A percentile compares a stretch with the other conserved stretches of the same genome.
These are phyloP conservation scores for Deilephila porcellus DNA, from an alignment of 2,888 invertebrate species.

Conservation along the genomic window DNA sequence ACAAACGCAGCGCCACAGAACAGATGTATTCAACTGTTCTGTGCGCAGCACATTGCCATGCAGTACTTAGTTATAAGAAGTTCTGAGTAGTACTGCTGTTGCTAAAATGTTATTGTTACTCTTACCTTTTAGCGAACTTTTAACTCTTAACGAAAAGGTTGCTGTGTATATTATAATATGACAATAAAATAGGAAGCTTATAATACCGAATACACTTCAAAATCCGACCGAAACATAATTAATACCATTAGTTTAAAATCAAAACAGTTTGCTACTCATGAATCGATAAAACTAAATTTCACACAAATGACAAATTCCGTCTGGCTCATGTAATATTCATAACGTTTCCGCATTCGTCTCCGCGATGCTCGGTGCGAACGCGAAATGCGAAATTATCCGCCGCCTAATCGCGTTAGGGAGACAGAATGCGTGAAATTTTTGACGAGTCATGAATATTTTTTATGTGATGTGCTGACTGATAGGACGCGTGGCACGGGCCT, in stretches of 20 bases:
- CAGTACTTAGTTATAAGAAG: too few species aligned
- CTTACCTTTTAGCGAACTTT: too few species aligned
- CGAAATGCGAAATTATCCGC: constrained; percentile 76
- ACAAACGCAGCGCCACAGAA: too few species aligned
- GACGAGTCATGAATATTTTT: constrained; percentile 20
- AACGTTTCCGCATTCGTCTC: constrained; percentile 49
- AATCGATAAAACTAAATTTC: constrained; percentile 31
- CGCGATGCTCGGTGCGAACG: constrained; percentile 39
- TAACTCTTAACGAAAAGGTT: too few species aligned
- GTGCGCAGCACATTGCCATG: too few species aligned
- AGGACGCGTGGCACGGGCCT: neutral
- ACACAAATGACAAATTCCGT: constrained; percentile 65
- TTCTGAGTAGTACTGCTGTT: too few species aligned
- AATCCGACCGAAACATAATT: neutral
- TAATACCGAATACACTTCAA: neutral
- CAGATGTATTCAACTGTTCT: too few species aligned
- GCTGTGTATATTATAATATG: too few species aligned
- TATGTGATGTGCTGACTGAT: constrained; percentile 19
- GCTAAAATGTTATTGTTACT: too few species aligned
- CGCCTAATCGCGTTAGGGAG: constrained; percentile 73
- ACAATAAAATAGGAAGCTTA: neutral
- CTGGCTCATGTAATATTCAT: constrained; percentile 81
- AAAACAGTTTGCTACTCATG: constrained; percentile 26
- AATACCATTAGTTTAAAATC: constrained; percentile 4
- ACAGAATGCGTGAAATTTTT: constrained; percentile 28